These are phyloP conservation scores for Lipophrys pholis DNA, from an alignment of 2,113 vertebrate species.

Conservation along the genomic window DNA sequence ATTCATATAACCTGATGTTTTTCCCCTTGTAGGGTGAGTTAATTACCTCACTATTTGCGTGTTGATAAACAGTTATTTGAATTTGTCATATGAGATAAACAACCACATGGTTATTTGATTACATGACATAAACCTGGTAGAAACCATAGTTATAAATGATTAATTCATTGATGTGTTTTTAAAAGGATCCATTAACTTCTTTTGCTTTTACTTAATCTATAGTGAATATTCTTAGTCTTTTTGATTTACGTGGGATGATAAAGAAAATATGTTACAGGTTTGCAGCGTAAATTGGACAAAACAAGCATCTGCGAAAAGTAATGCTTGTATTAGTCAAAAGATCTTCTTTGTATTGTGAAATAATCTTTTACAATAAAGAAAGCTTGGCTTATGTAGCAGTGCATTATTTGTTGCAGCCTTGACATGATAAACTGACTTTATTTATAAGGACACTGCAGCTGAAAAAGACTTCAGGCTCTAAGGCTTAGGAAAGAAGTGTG, in stretches of 20 bases:
- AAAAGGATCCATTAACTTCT: no score
- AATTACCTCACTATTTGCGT: background rate
- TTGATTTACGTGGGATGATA: no score
- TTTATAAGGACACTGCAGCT: conserved; percentile 31
- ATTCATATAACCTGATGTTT: conserved; percentile 1
- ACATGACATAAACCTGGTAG: background rate
- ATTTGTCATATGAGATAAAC: background rate
- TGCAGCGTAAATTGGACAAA: background rate
- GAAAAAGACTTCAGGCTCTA: background rate
- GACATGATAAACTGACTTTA: conserved; percentile 3
- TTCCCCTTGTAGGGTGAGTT: background rate
- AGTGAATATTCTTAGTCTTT: no score
- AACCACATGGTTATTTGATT: background rate
- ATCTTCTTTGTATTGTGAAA: background rate
- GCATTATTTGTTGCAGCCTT: conserved; percentile 22
- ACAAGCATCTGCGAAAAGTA: background rate
- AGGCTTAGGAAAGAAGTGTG: conserved; percentile 9
- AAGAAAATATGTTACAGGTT: background rate
- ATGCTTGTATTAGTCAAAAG: background rate
- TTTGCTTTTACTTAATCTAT: no score
- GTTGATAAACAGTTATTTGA: background rate
- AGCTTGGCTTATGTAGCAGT: background rate
- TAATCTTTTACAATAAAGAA: background rate
- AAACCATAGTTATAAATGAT: background rate
- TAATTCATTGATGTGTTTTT: no score